phyloP scores from a whole-genome alignment of 2,113 vertebrate species.

The Platysternon megacephalum region DNA sequence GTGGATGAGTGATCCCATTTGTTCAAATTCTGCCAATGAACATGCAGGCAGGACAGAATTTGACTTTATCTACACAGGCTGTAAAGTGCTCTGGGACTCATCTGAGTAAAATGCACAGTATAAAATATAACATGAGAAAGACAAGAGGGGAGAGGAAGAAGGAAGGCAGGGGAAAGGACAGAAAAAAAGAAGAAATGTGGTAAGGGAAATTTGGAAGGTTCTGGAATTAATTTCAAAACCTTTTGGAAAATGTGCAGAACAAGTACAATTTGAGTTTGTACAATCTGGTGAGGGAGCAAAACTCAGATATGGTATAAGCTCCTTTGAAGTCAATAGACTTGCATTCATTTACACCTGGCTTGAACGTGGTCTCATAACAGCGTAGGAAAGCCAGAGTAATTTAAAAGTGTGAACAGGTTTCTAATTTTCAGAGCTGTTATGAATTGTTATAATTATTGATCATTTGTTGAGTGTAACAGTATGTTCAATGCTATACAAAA shows the following conservation, averaged over 20 bases:
- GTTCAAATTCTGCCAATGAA: slow-evolving; percentile 32
- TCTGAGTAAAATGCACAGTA: slow-evolving; percentile 28
- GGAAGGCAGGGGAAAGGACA: not conserved
- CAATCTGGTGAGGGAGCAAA: not conserved
- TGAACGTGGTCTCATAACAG: accelerated
- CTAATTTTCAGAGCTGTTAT: not conserved
- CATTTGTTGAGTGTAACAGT: not conserved
- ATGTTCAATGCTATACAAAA: not conserved
- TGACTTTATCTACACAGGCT: slow-evolving; percentile 25
- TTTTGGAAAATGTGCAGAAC: not conserved
- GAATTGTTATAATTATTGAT: not conserved
- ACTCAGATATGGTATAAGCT: not conserved
- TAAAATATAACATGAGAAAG: not conserved
- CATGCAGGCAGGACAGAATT: not conserved
- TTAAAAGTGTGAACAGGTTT: not conserved
- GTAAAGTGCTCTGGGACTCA: slow-evolving; percentile 50
- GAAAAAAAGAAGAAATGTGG: not conserved
- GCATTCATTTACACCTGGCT: not conserved
- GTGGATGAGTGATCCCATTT: slow-evolving; percentile 40
- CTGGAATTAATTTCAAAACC: not conserved
- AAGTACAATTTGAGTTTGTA: slow-evolving; percentile 21
- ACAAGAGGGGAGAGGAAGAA: slow-evolving; percentile 1
- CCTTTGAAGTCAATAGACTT: not conserved
- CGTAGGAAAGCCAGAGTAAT: not conserved
- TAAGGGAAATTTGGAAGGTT: not conserved